Base-by-base conservation (phyloP, 2,888 invertebrate genomes). In the Rhagonycha fulva region DNA sequence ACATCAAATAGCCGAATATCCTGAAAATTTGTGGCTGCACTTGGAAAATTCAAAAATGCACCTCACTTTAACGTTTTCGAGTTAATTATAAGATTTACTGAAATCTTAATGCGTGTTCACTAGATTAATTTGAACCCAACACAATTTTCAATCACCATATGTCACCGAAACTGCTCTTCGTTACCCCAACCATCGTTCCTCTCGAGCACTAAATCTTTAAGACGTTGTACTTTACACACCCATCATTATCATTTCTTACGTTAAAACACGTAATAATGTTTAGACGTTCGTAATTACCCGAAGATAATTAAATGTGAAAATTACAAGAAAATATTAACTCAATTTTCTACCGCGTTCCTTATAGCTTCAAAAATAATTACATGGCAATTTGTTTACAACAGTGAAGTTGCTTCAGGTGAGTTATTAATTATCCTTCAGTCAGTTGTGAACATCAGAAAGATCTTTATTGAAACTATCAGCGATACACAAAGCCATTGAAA, bases 111-210 rank as follows among this genome's bases (percentile, higher is more conserved):
- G 69, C 69, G 62, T 74, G 74, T 71, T 77, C 71, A 66, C 68
- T 66, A 74, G 77, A 77, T 77, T 77, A 77, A 77, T 74, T 72
- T 77, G 71, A 74, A 68, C 76, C 61, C 74, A 61, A 28, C 71
- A 69, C 74, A 74, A 74, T 74, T 68, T 77, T 71, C 74, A 77
- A 77, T 77, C 74, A 77, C 77, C 77, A 77, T 77, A 71, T 72
- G 74, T 77, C 77, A 77, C 77, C 62, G 77, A 74, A 77, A 77
- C 72, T 71, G 71, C 77, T 70, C 74, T 68, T 63, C 26, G 71
- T 74, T 76, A 73, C 74, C 74, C 71, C 30, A 61, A 47, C 71
- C 68, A 73, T 70, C 74, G 74, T 72, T 74, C 72, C 72, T 60
- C 62, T 77, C 72, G 24, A 12, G 26, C 68, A 70, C 69, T 69